A percentile compares a stretch with the other conserved stretches of the same genome.
phyloP scores from a whole-genome alignment of 2,113 vertebrate genomes.

The Clarias batrachus region DNA sequence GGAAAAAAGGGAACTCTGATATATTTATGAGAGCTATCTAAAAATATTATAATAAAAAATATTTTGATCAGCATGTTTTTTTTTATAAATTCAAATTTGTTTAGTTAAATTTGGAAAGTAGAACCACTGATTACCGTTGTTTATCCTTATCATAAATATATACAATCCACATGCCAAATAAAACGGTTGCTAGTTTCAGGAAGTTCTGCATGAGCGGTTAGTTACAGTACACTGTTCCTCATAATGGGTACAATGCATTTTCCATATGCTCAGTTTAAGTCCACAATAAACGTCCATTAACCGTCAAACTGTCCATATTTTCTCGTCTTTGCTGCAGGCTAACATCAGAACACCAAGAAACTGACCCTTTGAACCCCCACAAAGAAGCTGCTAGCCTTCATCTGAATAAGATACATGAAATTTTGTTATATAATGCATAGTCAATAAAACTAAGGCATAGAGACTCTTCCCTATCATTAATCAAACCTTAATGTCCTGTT shows the following conservation, averaged over 20 bases:
- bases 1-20: slow-evolving; percentile 32
- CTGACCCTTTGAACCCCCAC: slow-evolving; percentile 60
- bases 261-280: background rate
- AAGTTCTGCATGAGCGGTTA: background rate
- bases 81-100: background rate
- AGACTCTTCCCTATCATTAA: background rate
- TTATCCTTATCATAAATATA: background rate
- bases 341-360: slow-evolving; percentile 60
- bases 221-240: background rate
- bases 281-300: slow-evolving; percentile 54
- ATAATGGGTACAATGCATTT: slow-evolving; percentile 3
- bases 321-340: slow-evolving; percentile 59
- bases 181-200: slow-evolving; percentile 1
- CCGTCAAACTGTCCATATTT: slow-evolving; percentile 71
- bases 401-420: background rate
- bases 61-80: background rate
- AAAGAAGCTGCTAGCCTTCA: slow-evolving; percentile 52
- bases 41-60: background rate
- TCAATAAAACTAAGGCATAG: background rate
- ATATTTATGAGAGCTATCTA: background rate
- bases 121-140: background rate
- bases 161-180: background rate
- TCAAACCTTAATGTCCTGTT: background rate
- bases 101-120: background rate
- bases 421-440: background rate